These are phyloP conservation scores for Conus ventricosus DNA, from an alignment of 1,140 invertebrate species.

Conservation along the genomic window DNA sequence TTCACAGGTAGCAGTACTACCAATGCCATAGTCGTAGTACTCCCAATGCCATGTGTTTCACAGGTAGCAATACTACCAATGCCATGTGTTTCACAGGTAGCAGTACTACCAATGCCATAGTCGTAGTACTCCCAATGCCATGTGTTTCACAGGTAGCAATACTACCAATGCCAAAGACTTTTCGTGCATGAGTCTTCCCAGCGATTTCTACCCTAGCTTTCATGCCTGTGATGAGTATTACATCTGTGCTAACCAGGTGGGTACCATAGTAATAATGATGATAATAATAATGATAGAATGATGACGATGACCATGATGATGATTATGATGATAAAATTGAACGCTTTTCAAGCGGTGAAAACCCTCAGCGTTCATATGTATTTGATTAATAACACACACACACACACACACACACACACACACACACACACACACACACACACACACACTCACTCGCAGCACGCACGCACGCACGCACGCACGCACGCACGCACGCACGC, in stretches of 20 bases:
- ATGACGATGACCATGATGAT: no score
- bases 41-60: no score
- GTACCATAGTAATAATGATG: background rate
- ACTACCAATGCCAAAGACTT: background rate
- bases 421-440: conserved; percentile 19
- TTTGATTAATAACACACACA: background rate
- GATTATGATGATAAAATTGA: no score
- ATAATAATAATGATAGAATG: no score
- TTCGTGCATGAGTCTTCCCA: background rate
- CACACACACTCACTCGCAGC: background rate
- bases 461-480: conserved; percentile 10
- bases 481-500: conserved; percentile 25
- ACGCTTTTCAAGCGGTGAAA: no score
- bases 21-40: no score
- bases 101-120: no score
- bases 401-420: conserved; percentile 18
- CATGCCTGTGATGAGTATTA: conserved; percentile 17
- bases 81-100: no score
- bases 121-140: no score
- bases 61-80: no score
- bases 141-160: no score
- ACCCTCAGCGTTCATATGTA: background rate
- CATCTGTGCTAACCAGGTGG: conserved; percentile 29
- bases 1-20: no score
- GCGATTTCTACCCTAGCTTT: conserved; percentile 22